Evolutionary conservation across 2,888 invertebrate genomes (phyloP), one percentile per base, ranked within the genome.

Genomic region (Drosophila kuntzei): DNA sequence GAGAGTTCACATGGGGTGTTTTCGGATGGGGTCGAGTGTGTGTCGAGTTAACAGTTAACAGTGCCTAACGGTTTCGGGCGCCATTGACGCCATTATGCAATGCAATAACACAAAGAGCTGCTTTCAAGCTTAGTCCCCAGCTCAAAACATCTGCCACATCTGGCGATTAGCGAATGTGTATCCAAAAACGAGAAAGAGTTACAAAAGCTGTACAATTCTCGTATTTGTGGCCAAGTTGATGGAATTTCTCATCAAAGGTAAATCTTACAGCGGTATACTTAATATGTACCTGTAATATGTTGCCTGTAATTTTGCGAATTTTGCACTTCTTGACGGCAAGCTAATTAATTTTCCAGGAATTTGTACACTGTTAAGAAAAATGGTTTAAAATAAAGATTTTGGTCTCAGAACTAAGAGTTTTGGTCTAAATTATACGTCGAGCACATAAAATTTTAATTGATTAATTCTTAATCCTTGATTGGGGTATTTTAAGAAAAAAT

Each of bases 91-190:
- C 78, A 71, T 67, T 79, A 81, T 79, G 79, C 80, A 71, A 53
- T 70, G 83, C 75, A 75, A 68, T 68, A 75, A 70, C 50, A 80
- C 79, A 77, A 79, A 79, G 59, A 69, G 53, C 37, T 51, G 53
- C 49, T 55, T 57, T 50, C 55, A 57, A 41, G 62, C 51, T 64
- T 64, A 69, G 41, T 55, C 49, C 43, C 43, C n/a, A 53, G 51
- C 59, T 60, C 65, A 63, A 63, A 76, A 14, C 59, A 66, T 57
- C 61, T 57, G 61, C 50, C 64, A 69, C 47, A 55, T n/a, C n/a
- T 34, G 58, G 49, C 80, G 80, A 82, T 80, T 79, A 80, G 69
- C 67, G 59, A 53, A 47, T 55, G 39, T 64, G 43, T 53, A 32
- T 9, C 6, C 12, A 29, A 32, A 27, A 16, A 43, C 46, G 16